These are phyloP conservation scores for Sorex maritimensis DNA, from an alignment of 2,797 vertebrate genomes.

Conservation along the genomic window DNA sequence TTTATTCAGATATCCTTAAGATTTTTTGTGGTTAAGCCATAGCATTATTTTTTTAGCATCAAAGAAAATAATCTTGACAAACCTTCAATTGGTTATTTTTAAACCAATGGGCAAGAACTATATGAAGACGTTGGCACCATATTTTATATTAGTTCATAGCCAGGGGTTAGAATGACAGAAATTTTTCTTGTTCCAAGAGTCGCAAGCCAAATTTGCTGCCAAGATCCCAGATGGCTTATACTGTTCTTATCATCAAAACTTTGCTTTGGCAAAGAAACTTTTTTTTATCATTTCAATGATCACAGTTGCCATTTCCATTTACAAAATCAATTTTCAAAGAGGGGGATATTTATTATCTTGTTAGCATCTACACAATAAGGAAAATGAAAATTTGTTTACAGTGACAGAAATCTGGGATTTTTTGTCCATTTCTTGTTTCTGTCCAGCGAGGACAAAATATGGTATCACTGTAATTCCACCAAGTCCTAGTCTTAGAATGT, in stretches of 20 bases:
- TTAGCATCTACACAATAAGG: not conserved
- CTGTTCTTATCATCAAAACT: conserved; percentile 66
- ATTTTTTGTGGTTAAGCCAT: conserved; percentile 2
- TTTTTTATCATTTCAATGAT: conserved; percentile 49
- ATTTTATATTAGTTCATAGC: conserved; percentile 4
- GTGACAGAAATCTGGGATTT: not conserved
- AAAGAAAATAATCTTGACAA: conserved; percentile 1
- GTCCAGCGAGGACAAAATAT: not conserved
- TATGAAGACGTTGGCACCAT: conserved; percentile 34
- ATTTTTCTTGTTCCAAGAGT: conserved; percentile 10
- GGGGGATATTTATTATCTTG: not conserved
- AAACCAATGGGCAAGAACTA: conserved; percentile 1
- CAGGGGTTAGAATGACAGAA: conserved; percentile 42
- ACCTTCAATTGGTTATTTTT: conserved; percentile 66
- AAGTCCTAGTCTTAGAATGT: not conserved
- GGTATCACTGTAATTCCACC: not conserved
- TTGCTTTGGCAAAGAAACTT: conserved; percentile 65
- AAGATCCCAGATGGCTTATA: conserved; percentile 67
- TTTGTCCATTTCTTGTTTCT: not conserved
- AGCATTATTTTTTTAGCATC: not conserved
- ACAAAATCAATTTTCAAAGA: conserved; percentile 57
- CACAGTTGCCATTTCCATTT: conserved; percentile 56
- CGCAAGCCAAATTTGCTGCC: conserved; percentile 27
- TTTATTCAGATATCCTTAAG: not conserved
- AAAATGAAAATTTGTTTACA: not conserved